Evolutionary conservation across 37 sponge, comb jelly and placozoan genomes (phyloP).

Genomic region (Ephydatia muelleri): DNA sequence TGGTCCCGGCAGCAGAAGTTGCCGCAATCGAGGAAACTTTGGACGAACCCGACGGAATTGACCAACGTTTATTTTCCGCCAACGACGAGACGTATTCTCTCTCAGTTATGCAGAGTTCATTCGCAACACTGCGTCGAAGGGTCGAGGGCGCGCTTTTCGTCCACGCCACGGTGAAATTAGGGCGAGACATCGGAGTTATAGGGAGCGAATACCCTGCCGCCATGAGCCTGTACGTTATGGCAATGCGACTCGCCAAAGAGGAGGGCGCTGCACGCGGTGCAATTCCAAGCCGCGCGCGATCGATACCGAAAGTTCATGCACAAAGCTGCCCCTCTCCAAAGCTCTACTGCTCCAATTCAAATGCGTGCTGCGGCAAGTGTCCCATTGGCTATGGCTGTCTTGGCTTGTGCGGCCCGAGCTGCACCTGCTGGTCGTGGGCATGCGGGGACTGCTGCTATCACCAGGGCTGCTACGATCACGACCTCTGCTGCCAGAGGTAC

Average conservation of each 20-base stretch:
- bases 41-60: not conserved
- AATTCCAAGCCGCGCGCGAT: too few species aligned
- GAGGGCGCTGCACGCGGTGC: not conserved
- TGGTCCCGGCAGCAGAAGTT: not conserved
- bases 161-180: not conserved
- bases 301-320: too few species aligned
- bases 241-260: not conserved
- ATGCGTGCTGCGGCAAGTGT: not conserved
- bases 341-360: not conserved
- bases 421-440: conserved; percentile 84
- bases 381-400: conserved; percentile 56
- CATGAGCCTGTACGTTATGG: not conserved
- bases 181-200: not conserved
- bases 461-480: conserved; percentile 83
- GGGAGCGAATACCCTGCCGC: not conserved
- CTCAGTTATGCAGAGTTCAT: not conserved
- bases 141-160: not conserved
- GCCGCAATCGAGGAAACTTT: not conserved
- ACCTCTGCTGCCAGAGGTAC: conserved; percentile 66
- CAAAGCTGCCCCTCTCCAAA: too few species aligned
- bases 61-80: not conserved
- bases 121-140: not conserved
- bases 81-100: not conserved
- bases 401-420: conserved; percentile 75
- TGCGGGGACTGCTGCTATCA: conserved; percentile 92